Conservation (phyloP, 2,113 vertebrate genomes). For the Brachyistius frenatus region DNA sequence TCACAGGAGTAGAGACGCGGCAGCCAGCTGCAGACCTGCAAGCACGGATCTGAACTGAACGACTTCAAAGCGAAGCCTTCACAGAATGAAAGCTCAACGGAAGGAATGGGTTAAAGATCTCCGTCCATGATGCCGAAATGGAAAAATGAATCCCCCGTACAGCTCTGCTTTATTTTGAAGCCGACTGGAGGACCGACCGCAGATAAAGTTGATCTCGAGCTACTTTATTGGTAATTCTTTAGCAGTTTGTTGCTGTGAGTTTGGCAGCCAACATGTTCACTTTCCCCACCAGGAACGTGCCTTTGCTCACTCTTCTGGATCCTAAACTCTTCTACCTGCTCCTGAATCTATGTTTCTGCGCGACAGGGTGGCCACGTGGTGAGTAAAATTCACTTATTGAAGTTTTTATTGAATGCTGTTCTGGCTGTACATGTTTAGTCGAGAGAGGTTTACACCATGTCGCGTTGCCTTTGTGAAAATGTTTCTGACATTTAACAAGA, state of each 20-base stretch:
- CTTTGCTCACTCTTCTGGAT: neutral
- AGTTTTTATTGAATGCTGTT: neutral
- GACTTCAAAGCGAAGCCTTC: neutral
- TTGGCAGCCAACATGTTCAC: constrained; percentile 38
- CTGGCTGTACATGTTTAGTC: too few species aligned
- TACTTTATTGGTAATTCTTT: neutral
- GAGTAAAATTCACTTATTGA: constrained; percentile 18
- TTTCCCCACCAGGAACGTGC: constrained; percentile 4
- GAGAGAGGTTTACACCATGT: too few species aligned
- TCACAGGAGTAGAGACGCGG: constrained; percentile 4
- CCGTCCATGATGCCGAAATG: constrained; percentile 2
- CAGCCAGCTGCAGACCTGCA: constrained; percentile 14
- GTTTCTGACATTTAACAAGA: neutral
- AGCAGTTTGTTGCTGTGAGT: neutral
- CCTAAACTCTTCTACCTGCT: constrained; percentile 46
- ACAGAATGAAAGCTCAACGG: neutral
- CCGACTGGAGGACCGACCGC: constrained; percentile 3
- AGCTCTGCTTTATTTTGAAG: constrained; percentile 3
- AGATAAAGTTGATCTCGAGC: neutral
- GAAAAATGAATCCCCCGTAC: constrained; percentile 10
- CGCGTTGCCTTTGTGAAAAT: neutral
- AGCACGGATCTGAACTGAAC: neutral
- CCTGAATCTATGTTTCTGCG: constrained; percentile 51
- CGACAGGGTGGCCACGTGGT: constrained; percentile 65
- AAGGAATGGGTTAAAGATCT: constrained; percentile 53